Conservation (phyloP, 2,797 vertebrate species). For the Sebastes dallii region DNA sequence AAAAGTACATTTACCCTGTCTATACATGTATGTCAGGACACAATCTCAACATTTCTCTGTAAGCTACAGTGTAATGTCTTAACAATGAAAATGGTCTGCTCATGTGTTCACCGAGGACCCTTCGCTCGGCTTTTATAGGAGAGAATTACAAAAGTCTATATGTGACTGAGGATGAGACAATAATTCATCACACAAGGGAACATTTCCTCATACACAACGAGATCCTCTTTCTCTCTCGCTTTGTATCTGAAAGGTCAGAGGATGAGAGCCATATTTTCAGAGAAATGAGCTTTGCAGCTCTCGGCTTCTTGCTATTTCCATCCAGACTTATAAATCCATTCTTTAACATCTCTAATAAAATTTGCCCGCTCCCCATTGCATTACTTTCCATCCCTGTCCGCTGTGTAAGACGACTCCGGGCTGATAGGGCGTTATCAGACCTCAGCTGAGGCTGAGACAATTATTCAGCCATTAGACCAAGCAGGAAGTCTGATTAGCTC, state of each 20-base stretch:
- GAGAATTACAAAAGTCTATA: constrained; percentile 27
- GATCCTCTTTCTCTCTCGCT: constrained; percentile 30
- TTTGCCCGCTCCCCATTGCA: constrained; percentile 67
- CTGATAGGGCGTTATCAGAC: constrained; percentile 71
- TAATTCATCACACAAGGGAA: constrained; percentile 61
- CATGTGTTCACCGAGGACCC: background rate
- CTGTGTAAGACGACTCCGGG: constrained; percentile 59
- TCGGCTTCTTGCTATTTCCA: constrained; percentile 65
- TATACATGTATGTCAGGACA: background rate
- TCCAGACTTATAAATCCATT: constrained; percentile 76
- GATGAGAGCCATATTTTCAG: constrained; percentile 63
- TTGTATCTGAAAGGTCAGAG: constrained; percentile 63
- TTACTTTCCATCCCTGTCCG: constrained; percentile 60
- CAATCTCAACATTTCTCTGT: background rate
- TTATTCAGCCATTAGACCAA: constrained; percentile 78
- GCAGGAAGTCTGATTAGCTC: constrained; percentile 62
- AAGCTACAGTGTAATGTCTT: background rate
- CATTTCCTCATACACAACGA: constrained; percentile 51
- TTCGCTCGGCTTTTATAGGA: background rate
- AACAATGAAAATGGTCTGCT: background rate
- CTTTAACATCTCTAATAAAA: constrained; percentile 82
- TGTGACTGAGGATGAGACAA: constrained; percentile 29
- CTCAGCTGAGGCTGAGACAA: constrained; percentile 68
- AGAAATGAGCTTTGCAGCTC: constrained; percentile 54
- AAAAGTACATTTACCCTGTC: background rate